Percentiles rank a stretch among this genome's conserved stretches.
Evolutionary conservation across 2,888 invertebrate species (phyloP).

Genomic region (Campopleginae sp.): DNA sequence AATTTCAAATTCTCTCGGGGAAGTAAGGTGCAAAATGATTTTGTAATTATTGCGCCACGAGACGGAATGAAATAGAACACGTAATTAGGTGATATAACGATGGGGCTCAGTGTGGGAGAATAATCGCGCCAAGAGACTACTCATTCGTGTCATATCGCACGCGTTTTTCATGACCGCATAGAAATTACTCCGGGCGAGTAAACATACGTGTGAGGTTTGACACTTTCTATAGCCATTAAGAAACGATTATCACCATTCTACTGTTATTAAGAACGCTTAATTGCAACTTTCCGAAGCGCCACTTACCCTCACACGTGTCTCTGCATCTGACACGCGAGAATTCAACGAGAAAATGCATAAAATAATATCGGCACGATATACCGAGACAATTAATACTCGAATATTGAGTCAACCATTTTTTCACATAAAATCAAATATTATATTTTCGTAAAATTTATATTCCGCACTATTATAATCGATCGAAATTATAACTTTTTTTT

Average conservation of each 20-base stretch:
- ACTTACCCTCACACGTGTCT: conserved; percentile 10
- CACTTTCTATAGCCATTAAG: conserved; percentile 37
- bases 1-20: not conserved
- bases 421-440: no score
- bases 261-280: conserved; percentile 23
- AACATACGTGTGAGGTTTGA: conserved; percentile 23
- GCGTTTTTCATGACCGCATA: conserved; percentile 46
- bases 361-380: not conserved
- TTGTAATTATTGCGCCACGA: conserved; percentile 10
- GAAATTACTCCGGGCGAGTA: conserved; percentile 15
- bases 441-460: no score
- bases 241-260: not conserved
- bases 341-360: not conserved
- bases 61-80: conserved; percentile 11
- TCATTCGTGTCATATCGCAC: not conserved
- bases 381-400: no score
- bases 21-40: conserved; percentile 18
- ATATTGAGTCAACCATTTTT: no score
- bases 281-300: conserved; percentile 15
- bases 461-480: no score
- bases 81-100: conserved; percentile 44
- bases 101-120: not conserved
- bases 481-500: no score
- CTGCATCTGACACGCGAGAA: not conserved
- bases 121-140: conserved; percentile 5